Evolutionary conservation across 1,140 invertebrate genomes (phyloP).

Genomic region (Mercenaria mercenaria): DNA sequence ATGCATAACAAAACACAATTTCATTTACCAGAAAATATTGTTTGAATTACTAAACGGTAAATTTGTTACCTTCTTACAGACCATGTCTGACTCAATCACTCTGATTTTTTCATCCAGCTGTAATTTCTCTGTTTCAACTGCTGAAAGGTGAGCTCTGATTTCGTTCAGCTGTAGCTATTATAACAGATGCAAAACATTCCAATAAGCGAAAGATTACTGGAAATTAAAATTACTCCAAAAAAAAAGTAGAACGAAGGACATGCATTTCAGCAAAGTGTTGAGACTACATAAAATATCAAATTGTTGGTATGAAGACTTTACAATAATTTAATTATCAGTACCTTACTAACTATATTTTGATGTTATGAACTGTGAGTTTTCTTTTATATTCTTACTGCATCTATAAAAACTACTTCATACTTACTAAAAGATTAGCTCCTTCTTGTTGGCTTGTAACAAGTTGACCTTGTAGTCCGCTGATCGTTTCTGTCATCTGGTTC

Average conservation of each 20-base stretch:
- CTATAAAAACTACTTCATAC: too few species aligned
- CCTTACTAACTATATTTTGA: too few species aligned
- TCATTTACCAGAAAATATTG: neutral
- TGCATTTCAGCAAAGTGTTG: too few species aligned
- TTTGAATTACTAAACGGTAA: neutral
- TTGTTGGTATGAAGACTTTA: too few species aligned
- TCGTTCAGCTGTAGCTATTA: constrained; percentile 48
- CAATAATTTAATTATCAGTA: too few species aligned
- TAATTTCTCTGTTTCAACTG: constrained; percentile 33
- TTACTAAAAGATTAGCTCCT: constrained; percentile 17
- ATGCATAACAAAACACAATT: neutral
- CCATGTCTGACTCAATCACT: constrained; percentile 45
- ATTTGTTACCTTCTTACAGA: constrained; percentile 15
- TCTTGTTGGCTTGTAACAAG: constrained; percentile 46
- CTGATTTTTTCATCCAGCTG: constrained; percentile 50
- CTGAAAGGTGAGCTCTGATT: constrained; percentile 32
- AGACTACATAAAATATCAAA: too few species aligned
- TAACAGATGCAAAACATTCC: neutral
- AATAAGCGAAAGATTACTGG: too few species aligned
- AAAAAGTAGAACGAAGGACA: too few species aligned
- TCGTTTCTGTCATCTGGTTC: constrained; percentile 33
- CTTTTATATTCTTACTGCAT: too few species aligned
- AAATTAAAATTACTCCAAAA: too few species aligned
- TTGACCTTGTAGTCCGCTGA: constrained; percentile 30
- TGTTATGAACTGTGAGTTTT: too few species aligned